Evolutionary conservation across 2,888 invertebrate species (phyloP).

Genomic region (Ectobius pallidus): DNA sequence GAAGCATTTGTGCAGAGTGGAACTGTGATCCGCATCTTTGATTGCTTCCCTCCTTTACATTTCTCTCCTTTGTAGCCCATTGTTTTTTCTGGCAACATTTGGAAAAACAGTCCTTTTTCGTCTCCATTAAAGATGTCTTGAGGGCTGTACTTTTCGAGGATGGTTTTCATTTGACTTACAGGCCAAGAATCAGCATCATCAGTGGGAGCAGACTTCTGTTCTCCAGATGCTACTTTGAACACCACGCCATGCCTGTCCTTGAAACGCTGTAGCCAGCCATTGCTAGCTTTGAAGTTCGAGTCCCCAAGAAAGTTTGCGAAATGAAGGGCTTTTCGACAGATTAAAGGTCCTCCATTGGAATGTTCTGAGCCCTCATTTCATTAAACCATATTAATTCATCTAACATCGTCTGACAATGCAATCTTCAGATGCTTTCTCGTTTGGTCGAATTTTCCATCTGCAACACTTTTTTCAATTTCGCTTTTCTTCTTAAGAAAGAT

Average conservation of each 20-base stretch:
- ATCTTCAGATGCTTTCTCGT: too few relatives aligned
- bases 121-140: not conserved
- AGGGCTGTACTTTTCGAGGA: not conserved
- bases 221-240: not conserved
- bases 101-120: not conserved
- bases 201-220: not conserved
- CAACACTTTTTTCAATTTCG: too few relatives aligned
- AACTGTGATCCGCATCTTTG: not conserved
- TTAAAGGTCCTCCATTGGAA: too few relatives aligned
- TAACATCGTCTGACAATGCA: too few relatives aligned
- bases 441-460: too few relatives aligned
- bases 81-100: not conserved
- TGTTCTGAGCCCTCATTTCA: too few relatives aligned
- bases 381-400: too few relatives aligned
- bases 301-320: too few relatives aligned
- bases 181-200: not conserved
- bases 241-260: not conserved
- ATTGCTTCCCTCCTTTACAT: not conserved
- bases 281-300: not conserved
- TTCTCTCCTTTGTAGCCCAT: constrained; percentile 5
- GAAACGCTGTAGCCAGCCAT: not conserved
- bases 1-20: constrained; percentile 10
- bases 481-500: too few relatives aligned
- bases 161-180: not conserved
- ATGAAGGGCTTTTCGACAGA: too few relatives aligned